Base-by-base conservation (phyloP, 2,888 invertebrate genomes). In the Idaea aversata region DNA sequence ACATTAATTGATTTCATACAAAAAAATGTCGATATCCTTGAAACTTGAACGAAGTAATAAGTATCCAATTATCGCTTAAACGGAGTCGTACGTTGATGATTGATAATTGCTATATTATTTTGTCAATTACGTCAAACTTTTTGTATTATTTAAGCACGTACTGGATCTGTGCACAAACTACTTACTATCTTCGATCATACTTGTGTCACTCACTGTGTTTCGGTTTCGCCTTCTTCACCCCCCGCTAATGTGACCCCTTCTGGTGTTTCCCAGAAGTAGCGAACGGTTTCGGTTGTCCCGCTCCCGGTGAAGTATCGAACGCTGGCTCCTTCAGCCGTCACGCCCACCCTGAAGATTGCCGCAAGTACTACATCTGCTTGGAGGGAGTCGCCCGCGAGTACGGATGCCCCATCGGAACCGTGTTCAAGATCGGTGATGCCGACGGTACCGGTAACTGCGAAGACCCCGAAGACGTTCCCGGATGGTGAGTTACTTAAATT, bases 331-430 rank as follows among this genome's bases (percentile, higher is more conserved):
- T 98, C 96, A 97, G 98, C 78, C 96, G 98, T 85, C 98, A 98
- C 91, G 97, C 98, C 67, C 98, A 98, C 90, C 98, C 98, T 57
- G 97, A 98, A 75, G 97, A 97, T 91, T 98, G 97, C 94, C 96
- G 98, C 82, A 98, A 98, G 88, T 98, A 98, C 93, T 98, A 97
- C 94, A 98, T 98, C 90, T 98, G 98, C 86, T 89, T 98, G 73
- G 98, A 98, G 88, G 97, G 97, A 75, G 96, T 95, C 67, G 97
- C 98, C 73, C 95, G 98, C 76, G 98, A 98, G 90, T 98, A 98
- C 90, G 98, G 98, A 73, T 98, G 98, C 94, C 98, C 98, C 82
- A 97, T 98, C 85, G 98, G 98, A 66, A 98, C 98, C 66, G 98
- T 98, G 64, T 98, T 98, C 96, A 97, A 98, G 91, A 98, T 98